Percentiles rank a stretch among this genome's conserved stretches.
Evolutionary conservation across 2,113 vertebrate genomes (phyloP).

Genomic region (Takifugu flavidus): DNA sequence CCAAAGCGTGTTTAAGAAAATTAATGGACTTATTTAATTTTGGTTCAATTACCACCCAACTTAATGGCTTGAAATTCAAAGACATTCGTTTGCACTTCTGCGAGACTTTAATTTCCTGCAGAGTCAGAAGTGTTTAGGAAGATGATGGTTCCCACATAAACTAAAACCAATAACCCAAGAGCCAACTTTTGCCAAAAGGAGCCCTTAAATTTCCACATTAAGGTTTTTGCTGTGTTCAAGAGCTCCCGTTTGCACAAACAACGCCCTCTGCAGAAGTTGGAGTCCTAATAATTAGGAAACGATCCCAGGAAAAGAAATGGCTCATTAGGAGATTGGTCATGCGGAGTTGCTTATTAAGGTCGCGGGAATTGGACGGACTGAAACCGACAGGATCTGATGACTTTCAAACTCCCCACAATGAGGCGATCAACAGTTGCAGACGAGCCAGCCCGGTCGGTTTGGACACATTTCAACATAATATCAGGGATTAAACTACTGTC

Average conservation of each 20-base stretch:
- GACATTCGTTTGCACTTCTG: not conserved
- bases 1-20: too few species aligned
- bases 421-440: conserved; percentile 58
- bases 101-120: too few species aligned
- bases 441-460: conserved; percentile 19
- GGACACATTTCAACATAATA: not conserved
- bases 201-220: too few species aligned
- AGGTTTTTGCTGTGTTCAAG: too few species aligned
- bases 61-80: too few species aligned
- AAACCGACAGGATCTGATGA: conserved; percentile 19
- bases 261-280: not conserved
- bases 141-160: too few species aligned
- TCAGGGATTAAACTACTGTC: conserved; percentile 10
- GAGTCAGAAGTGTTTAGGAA: too few species aligned
- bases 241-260: conserved; percentile 3
- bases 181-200: too few species aligned
- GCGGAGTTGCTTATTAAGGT: conserved; percentile 30
- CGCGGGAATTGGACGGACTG: conserved; percentile 31
- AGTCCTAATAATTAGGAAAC: conserved; percentile 20
- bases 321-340: conserved; percentile 44
- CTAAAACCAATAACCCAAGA: too few species aligned
- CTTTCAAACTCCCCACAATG: conserved; percentile 33
- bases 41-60: too few species aligned
- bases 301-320: conserved; percentile 23
- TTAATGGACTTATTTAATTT: too few species aligned